These are phyloP conservation scores for Clarias macrocephalus DNA, from an alignment of 2,113 vertebrate genomes.

Conservation along the genomic window DNA sequence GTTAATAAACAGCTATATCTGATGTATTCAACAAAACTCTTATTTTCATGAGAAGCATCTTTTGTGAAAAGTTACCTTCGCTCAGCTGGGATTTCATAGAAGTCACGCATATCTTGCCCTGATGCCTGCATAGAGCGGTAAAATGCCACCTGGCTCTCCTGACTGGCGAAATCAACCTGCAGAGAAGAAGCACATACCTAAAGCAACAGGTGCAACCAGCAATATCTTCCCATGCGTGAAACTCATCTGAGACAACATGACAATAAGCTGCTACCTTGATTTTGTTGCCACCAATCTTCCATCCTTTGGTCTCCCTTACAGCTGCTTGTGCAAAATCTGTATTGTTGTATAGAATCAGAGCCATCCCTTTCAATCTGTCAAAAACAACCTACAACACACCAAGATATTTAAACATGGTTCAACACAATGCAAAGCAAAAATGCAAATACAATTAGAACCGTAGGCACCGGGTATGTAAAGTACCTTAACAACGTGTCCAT, in stretches of 20 bases:
- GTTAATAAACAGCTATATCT: background rate
- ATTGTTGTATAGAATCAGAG: slow-evolving; percentile 96
- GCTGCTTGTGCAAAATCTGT: slow-evolving; percentile 97
- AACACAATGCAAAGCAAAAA: background rate
- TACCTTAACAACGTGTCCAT: slow-evolving; percentile 95
- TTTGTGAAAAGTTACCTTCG: slow-evolving; percentile 75
- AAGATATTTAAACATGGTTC: background rate
- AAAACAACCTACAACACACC: slow-evolving; percentile 84
- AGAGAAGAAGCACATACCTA: slow-evolving; percentile 5
- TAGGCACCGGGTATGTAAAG: background rate
- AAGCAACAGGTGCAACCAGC: background rate
- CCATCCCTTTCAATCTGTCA: slow-evolving; percentile 98
- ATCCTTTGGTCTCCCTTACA: slow-evolving; percentile 98
- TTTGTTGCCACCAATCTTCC: slow-evolving; percentile 97
- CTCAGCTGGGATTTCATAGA: slow-evolving; percentile 92
- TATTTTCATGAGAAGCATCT: background rate
- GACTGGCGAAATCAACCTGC: slow-evolving; percentile 97
- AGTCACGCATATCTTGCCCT: slow-evolving; percentile 95
- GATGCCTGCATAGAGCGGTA: slow-evolving; percentile 98
- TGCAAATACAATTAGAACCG: background rate
- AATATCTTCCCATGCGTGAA: background rate
- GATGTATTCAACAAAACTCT: background rate
- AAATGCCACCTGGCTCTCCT: slow-evolving; percentile 96
- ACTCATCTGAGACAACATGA: too few species aligned
- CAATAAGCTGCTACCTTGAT: slow-evolving; percentile 83